Evolutionary conservation across 2,797 vertebrate genomes (phyloP), one percentile per base, ranked within the genome.

Genomic region (Borostomias antarcticus): DNA sequence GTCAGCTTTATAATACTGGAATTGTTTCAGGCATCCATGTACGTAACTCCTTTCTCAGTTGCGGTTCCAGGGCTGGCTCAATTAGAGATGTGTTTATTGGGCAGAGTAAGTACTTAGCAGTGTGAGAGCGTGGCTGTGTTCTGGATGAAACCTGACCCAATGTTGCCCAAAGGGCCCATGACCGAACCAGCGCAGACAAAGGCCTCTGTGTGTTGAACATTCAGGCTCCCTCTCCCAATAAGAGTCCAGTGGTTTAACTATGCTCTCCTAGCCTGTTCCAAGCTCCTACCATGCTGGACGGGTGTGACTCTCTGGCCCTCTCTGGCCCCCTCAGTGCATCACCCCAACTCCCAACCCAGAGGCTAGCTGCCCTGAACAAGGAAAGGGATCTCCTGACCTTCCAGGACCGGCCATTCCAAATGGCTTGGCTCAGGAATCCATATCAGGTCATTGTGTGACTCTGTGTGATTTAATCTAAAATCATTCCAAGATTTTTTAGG

Each of bases 281-380:
- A n/a, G n/a, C n/a, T 68, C 74, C 40, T 67, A 64, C 65, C 43
- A 67, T 64, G 63, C 79, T 73, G 76, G n/a, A n/a, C n/a, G n/a
- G 75, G 79, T 76, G 70, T 64, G 76, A 86, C 83, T 45, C 40
- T 68, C 58, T 86, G 82, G 81, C 82, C 80, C 68, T 74, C n/a
- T 64, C 61, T 35, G 43, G 19, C 68, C 59, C 52, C 19, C 19
- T 35, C 48, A n/a, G n/a, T n/a, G n/a, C n/a, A n/a, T 66, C 23
- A 50, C 19, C 43, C 33, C 43, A 43, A 19, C 64, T 60, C 59
- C 70, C n/a, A 7, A 26, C 48, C 59, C 58, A 30, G 62, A 8
- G 54, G 66, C 8, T 2, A 48, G 33, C 25, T 23, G 4, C 8
- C 53, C 33, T 63, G 69, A 75, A 82, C 78, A 83, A 84, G 50